phyloP scores from a whole-genome alignment of 1,140 invertebrate species.

The Aphis gossypii region DNA sequence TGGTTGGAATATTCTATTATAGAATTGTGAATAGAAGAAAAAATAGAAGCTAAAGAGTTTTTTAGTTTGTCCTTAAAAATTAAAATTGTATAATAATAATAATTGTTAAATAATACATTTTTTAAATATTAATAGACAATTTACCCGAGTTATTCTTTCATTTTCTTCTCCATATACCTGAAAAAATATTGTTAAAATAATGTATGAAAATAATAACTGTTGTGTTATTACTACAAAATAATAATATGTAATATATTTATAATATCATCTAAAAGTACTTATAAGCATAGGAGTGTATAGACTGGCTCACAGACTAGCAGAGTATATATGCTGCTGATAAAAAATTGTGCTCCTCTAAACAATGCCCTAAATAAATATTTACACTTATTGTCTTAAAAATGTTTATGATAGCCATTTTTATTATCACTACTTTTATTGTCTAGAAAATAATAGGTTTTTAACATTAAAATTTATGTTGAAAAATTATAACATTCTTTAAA shows the following conservation, averaged over 20 bases:
- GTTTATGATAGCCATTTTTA: too few species aligned
- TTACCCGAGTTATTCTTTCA: neutral
- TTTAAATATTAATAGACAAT: neutral
- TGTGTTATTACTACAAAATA: neutral
- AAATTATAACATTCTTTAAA: too few species aligned
- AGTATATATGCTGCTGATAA: too few species aligned
- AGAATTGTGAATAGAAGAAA: conserved; percentile 13
- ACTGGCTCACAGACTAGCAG: too few species aligned
- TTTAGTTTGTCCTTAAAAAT: conserved; percentile 18
- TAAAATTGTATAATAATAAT: too few species aligned
- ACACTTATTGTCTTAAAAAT: too few species aligned
- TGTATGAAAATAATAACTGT: neutral
- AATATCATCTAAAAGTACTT: neutral
- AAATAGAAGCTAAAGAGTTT: neutral
- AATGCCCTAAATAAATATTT: too few species aligned
- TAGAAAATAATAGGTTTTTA: too few species aligned
- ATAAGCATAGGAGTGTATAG: neutral
- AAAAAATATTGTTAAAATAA: neutral
- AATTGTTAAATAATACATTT: neutral
- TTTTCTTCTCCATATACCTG: neutral
- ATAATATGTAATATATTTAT: neutral
- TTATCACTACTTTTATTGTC: too few species aligned
- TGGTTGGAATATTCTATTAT: neutral
- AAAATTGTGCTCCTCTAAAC: too few species aligned
- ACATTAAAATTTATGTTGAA: too few species aligned